Base-by-base conservation (phyloP, 2,797 vertebrate genomes). In the Spinibarbus caldwelli region DNA sequence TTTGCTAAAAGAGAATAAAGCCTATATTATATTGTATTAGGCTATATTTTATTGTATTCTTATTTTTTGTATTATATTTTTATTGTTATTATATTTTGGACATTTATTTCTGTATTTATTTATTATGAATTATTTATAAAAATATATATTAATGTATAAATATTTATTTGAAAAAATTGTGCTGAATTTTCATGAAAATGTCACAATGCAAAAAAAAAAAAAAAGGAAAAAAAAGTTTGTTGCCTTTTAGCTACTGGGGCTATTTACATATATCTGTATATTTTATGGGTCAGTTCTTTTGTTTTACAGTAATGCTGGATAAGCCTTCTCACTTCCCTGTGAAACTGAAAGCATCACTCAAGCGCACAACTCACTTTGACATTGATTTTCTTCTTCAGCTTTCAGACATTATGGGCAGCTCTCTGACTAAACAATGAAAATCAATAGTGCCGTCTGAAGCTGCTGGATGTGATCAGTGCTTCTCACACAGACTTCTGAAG, bases 381-480 rank as follows among this genome's bases (percentile, higher is more conserved):
- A 49, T 80, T 68, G 31, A 68, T 52, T 80, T 80, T 80, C 41
- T 80, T 59, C 43, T 49, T 23, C 2, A 15, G 41, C 29, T 66
- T 66, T 47, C 78, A 67, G 41, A 52, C 62, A 49, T 67, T 49
- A 80, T 49, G 78, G 41, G 8, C 78, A 49, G 43, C 31, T 52
- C 64, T 80, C 64, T 38, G 31, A 26, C 62, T 38, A 64, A 36
- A 80, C 78, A 70, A 26, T 80, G 64, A 38, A 54, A 54, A 80
- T 80, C 79, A 41, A 80, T 80, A 54, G 45, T 21, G 45, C 29
- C 4, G 66, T 80, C 64, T 80, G 64, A 54, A 54, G 64, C 64
- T 19, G 10, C 43, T 67, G 43, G 45, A 47, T 23, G 45, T 11
- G 29, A 66, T 79, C 57, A 12, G 54, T 59, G 34, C 26, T 17